A percentile compares a stretch with the other conserved stretches of the same genome.
These are phyloP conservation scores for Ciconia nigra DNA, from an alignment of 2,797 vertebrate species.

Conservation along the genomic window DNA sequence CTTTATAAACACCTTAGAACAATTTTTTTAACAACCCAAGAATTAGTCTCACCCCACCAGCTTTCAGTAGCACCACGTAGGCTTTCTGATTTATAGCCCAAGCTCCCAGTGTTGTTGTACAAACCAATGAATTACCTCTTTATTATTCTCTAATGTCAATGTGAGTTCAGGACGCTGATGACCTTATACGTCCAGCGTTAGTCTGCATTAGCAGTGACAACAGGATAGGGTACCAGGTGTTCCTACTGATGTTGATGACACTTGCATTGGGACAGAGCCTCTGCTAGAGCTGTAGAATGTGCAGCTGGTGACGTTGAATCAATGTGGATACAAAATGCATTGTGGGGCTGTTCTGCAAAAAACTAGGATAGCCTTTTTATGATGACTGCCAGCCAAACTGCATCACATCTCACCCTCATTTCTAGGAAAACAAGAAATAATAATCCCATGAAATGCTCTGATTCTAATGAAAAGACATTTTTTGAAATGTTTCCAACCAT, in stretches of 20 bases:
- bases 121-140: background rate
- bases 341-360: background rate
- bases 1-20: background rate
- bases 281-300: background rate
- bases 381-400: background rate
- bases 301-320: background rate
- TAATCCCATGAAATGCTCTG: background rate
- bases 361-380: background rate
- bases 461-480: background rate
- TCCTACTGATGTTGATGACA: background rate
- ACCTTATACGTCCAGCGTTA: fast-evolving
- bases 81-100: background rate
- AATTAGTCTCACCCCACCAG: background rate
- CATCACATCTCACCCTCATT: background rate
- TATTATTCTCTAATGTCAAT: background rate
- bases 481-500: background rate
- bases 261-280: background rate
- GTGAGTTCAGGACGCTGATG: background rate
- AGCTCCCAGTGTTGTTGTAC: background rate
- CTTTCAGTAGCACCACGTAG: background rate
- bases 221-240: fast-evolving
- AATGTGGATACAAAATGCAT: fast-evolving
- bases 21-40: background rate
- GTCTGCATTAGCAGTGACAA: background rate
- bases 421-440: background rate